Evolutionary conservation across 1,140 invertebrate species (phyloP).

Genomic region (Drosophila rhopaloa): DNA sequence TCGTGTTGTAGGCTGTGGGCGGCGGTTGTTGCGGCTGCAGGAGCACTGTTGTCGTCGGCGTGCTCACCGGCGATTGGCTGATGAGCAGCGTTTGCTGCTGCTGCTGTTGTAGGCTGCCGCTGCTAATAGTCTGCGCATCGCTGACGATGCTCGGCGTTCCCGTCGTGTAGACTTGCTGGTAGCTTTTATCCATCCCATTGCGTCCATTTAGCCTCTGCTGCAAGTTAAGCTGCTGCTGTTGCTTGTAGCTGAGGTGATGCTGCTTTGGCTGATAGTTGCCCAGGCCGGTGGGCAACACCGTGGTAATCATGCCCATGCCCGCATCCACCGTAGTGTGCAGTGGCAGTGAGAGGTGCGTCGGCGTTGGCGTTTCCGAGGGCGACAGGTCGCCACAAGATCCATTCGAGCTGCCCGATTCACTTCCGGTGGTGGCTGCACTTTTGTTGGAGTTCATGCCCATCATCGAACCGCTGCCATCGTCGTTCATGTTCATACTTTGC

Average conservation of each 20-base stretch:
- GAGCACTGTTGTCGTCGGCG: constrained; percentile 63
- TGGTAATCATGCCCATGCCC: constrained; percentile 39
- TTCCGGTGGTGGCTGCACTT: constrained; percentile 70
- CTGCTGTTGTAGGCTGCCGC: constrained; percentile 44
- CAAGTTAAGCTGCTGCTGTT: constrained; percentile 65
- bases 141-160: constrained; percentile 51
- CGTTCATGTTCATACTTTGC: constrained; percentile 75
- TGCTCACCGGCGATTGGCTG: constrained; percentile 59
- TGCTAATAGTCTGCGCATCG: constrained; percentile 51
- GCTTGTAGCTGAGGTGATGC: constrained; percentile 76
- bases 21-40: constrained; percentile 55
- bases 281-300: constrained; percentile 41
- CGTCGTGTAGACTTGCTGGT: constrained; percentile 70
- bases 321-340: constrained; percentile 44
- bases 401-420: constrained; percentile 82
- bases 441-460: constrained; percentile 67
- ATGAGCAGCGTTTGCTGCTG: constrained; percentile 56
- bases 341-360: constrained; percentile 42
- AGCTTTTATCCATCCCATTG: constrained; percentile 71
- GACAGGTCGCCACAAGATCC: constrained; percentile 79
- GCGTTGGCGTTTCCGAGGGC: constrained; percentile 80
- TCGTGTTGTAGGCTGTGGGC: constrained; percentile 60
- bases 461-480: constrained; percentile 59
- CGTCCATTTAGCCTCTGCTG: constrained; percentile 77
- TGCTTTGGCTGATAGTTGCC: constrained; percentile 59